These are phyloP conservation scores for Trichosurus vulpecula DNA, from an alignment of 2,797 vertebrate species.

Conservation along the genomic window DNA sequence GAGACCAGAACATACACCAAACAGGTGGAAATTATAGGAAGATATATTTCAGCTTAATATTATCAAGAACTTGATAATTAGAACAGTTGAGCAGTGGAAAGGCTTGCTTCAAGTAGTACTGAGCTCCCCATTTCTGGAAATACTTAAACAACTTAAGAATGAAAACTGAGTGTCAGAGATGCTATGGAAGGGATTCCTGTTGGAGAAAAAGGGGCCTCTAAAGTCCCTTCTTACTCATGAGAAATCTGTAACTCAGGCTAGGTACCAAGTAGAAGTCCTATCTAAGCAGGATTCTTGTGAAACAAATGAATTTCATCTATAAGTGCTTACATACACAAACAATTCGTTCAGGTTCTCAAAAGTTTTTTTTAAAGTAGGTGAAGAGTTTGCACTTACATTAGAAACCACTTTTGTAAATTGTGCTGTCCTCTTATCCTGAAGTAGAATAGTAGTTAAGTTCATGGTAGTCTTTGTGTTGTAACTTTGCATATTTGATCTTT, in stretches of 20 bases:
- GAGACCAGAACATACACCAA: background rate
- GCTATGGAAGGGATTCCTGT: background rate
- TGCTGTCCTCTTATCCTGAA: background rate
- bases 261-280: slow-evolving; percentile 7
- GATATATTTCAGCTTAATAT: background rate
- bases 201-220: background rate
- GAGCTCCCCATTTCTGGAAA: background rate
- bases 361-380: slow-evolving; percentile 3
- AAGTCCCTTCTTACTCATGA: background rate
- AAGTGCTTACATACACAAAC: slow-evolving; percentile 12
- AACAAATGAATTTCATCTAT: slow-evolving; percentile 45
- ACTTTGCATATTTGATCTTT: slow-evolving; percentile 35
- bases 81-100: background rate
- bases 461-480: slow-evolving; percentile 37
- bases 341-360: slow-evolving; percentile 35
- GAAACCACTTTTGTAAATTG: slow-evolving; percentile 19
- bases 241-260: slow-evolving; percentile 32
- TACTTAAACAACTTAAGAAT: background rate
- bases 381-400: background rate
- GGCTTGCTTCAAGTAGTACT: background rate
- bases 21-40: background rate
- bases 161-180: background rate
- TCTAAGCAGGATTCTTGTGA: slow-evolving; percentile 19
- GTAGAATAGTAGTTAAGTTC: slow-evolving; percentile 20
- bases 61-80: background rate